Evolutionary conservation across 2,888 invertebrate species (phyloP), one percentile per base, ranked within the genome.

Genomic region (Rhagonycha fulva): DNA sequence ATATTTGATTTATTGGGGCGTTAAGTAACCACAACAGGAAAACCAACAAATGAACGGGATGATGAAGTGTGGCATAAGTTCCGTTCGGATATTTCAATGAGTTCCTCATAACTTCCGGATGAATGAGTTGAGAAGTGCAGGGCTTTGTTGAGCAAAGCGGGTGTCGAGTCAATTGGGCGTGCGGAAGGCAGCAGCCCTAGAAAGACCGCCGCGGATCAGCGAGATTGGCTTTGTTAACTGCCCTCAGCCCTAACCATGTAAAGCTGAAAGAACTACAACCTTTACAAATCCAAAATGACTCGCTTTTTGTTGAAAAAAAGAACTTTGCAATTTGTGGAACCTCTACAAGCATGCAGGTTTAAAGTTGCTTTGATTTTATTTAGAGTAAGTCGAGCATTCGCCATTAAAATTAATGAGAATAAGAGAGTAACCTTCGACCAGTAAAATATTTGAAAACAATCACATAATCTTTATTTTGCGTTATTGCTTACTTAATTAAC

Each of bases 41-140:
- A 84, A 83, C 82, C 81, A 81, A 81, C 81, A 80, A 77, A 78
- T 80, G 81, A 82, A 79, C 76, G 80, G 80, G 79, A 85, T 84
- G 86, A 86, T 84, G 83, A 83, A 86, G 85, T 85, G 85, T 80
- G 82, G 80, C 82, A 80, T 82, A 80, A 82, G 83, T 85, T 86
- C 85, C 85, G 84, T 83, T 83, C 86, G 86, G 86, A 87, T 86
- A 87, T 87, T 86, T 85, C 86, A 87, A 87, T 87, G 86, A 86
- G 85, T 85, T 84, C 83, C 86, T 86, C 87, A 87, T 87, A 87
- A 87, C 87, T 87, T 87, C 86, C 87, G 86, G 85, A 78, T 82
- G 85, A 84, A 80, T 83, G 84, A 80, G 82, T 80, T 78, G 78
- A 80, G 82, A 81, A 84, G 84, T 82, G 82, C 81, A 83, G 82